phyloP scores from a whole-genome alignment of 2,888 invertebrate species.

The Cremastinae sp. region DNA sequence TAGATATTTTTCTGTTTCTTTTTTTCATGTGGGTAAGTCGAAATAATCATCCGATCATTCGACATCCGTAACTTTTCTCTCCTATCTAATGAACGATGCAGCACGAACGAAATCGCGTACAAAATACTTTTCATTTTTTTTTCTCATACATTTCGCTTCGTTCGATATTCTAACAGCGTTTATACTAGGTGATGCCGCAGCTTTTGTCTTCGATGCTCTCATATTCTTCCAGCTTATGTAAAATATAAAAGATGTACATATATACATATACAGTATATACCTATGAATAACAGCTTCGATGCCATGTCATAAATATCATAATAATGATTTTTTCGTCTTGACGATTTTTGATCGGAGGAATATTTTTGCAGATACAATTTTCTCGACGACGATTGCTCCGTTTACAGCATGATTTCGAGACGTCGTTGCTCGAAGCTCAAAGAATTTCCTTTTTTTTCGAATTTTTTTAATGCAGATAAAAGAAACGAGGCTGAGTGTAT shows the following conservation, averaged over 20 bases:
- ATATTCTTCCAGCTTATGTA: slow-evolving; percentile 63
- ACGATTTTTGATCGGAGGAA: slow-evolving; percentile 2
- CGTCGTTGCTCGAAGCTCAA: slow-evolving; percentile 58
- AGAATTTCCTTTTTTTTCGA: not conserved
- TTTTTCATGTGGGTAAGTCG: not conserved
- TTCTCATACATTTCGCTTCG: slow-evolving; percentile 66
- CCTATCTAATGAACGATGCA: slow-evolving; percentile 75
- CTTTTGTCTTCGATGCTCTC: slow-evolving; percentile 53
- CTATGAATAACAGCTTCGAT: slow-evolving; percentile 26
- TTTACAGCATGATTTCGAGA: slow-evolving; percentile 56
- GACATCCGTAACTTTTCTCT: slow-evolving; percentile 68
- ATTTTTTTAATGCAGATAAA: not conserved
- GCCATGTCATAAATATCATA: slow-evolving; percentile 39
- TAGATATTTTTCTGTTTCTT: not conserved
- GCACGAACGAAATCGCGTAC: slow-evolving; percentile 26
- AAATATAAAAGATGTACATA: slow-evolving; percentile 43
- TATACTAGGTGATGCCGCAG: slow-evolving; percentile 70
- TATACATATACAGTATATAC: slow-evolving; percentile 6
- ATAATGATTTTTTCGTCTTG: slow-evolving; percentile 25
- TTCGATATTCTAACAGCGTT: slow-evolving; percentile 76
- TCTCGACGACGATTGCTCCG: slow-evolving; percentile 6
- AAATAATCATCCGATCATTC: slow-evolving; percentile 9
- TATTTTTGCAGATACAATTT: not conserved
- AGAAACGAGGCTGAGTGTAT: slow-evolving; percentile 2
- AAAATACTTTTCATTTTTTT: slow-evolving; percentile 63